Percentiles rank a stretch among this genome's conserved stretches.
Evolutionary conservation across 2,797 vertebrate species (phyloP).

Genomic region (Scarus forsteni): DNA sequence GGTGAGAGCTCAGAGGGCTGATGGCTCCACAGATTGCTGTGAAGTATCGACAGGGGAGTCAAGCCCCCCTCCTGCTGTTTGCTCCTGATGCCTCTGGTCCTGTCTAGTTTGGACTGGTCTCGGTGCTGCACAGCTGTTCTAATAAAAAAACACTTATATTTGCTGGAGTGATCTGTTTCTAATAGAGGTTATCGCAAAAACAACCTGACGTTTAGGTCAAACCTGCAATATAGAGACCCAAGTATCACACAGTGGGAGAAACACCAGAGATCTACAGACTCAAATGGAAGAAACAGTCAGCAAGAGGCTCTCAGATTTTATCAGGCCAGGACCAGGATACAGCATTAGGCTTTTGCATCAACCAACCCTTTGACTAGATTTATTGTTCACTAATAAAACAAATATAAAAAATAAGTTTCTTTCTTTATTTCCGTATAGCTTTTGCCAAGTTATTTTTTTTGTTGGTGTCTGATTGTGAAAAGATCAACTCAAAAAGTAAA

Average conservation of each 20-base stretch:
- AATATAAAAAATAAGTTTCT: too few species aligned
- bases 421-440: too few species aligned
- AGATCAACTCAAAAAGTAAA: too few species aligned
- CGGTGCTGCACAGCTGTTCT: slow-evolving; percentile 12
- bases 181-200: not conserved
- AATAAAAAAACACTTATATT: not conserved
- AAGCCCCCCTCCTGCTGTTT: slow-evolving; percentile 10
- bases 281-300: not conserved
- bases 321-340: too few species aligned
- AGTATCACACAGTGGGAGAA: not conserved
- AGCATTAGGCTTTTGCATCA: too few species aligned
- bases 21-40: slow-evolving; percentile 24
- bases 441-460: too few species aligned
- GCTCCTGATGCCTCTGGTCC: slow-evolving; percentile 1
- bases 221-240: not conserved
- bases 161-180: not conserved
- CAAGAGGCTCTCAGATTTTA: too few species aligned
- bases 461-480: too few species aligned
- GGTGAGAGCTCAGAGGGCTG: slow-evolving; percentile 32
- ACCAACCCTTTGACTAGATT: too few species aligned
- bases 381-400: too few species aligned
- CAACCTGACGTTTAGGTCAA: not conserved
- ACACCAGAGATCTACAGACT: not conserved
- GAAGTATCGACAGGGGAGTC: slow-evolving; percentile 28
- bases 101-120: not conserved